phyloP scores from a whole-genome alignment of 1,140 invertebrate genomes.

The Cheumatopsyche charites region DNA sequence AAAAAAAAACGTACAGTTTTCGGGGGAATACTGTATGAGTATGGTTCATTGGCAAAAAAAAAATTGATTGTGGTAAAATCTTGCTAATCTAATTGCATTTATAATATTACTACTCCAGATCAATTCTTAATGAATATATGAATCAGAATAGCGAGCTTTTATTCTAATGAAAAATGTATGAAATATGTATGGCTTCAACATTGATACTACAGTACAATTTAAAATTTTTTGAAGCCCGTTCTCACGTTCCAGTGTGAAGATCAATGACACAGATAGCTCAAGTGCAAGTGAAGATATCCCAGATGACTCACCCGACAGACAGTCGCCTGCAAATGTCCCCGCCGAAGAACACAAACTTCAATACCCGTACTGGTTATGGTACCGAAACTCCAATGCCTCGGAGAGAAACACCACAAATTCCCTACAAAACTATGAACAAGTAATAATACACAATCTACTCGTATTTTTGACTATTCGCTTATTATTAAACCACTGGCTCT shows the following conservation, averaged over 20 bases:
- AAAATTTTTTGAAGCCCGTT: not conserved
- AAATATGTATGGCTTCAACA: no score
- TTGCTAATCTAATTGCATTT: no score
- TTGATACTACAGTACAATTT: no score
- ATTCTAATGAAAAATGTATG: no score
- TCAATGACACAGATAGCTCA: constrained; percentile 36
- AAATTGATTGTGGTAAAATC: no score
- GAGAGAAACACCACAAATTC: constrained; percentile 51
- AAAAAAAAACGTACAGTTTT: no score
- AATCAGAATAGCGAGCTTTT: no score
- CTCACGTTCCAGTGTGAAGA: constrained; percentile 37
- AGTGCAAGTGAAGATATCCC: constrained; percentile 42
- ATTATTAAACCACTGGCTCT: not conserved
- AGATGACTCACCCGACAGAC: constrained; percentile 36
- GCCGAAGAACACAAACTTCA: constrained; percentile 82
- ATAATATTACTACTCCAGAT: no score
- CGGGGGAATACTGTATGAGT: no score
- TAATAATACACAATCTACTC: constrained; percentile 42
- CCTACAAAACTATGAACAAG: constrained; percentile 59
- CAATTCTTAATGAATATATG: no score
- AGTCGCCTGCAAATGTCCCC: constrained; percentile 29
- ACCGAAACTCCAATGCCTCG: constrained; percentile 71
- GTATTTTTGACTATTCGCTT: not conserved
- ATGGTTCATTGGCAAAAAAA: no score
- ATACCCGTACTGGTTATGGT: constrained; percentile 90